These are phyloP conservation scores for Xestia c-nigrum DNA, from an alignment of 2,888 invertebrate genomes.

Conservation along the genomic window DNA sequence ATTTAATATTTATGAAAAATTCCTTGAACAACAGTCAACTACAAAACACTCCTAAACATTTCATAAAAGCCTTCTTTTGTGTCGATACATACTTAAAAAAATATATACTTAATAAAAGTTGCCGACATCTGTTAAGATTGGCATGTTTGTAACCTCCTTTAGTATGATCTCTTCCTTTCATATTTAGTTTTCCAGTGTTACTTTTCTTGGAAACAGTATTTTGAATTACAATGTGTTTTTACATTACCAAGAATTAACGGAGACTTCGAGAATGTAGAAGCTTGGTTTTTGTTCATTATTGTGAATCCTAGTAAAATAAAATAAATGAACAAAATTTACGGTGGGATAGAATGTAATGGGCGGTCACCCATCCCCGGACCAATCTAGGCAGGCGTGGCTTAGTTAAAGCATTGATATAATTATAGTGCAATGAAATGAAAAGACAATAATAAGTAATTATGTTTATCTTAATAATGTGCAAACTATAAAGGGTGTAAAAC, in stretches of 20 bases:
- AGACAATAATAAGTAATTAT: too few species aligned
- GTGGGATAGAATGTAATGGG: background rate
- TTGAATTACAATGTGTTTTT: background rate
- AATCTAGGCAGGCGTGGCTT: background rate
- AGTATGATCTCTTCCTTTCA: slow-evolving; percentile 1
- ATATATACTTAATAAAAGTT: slow-evolving; percentile 10
- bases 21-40: background rate
- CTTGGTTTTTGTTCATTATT: background rate
- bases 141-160: slow-evolving; percentile 6
- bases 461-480: too few species aligned
- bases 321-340: background rate
- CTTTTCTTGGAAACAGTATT: slow-evolving; percentile 1
- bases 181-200: background rate
- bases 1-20: slow-evolving; percentile 18
- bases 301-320: too few species aligned
- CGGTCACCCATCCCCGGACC: too few species aligned
- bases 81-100: too few species aligned
- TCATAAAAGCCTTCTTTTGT: slow-evolving; percentile 12
- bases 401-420: too few species aligned
- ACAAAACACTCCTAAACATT: slow-evolving; percentile 7
- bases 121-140: background rate
- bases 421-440: too few species aligned
- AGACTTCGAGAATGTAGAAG: background rate
- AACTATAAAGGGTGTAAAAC: too few species aligned
- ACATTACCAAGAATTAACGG: background rate